These are phyloP conservation scores for Eumeta japonica DNA, from an alignment of 1,140 invertebrate species.

Conservation along the genomic window DNA sequence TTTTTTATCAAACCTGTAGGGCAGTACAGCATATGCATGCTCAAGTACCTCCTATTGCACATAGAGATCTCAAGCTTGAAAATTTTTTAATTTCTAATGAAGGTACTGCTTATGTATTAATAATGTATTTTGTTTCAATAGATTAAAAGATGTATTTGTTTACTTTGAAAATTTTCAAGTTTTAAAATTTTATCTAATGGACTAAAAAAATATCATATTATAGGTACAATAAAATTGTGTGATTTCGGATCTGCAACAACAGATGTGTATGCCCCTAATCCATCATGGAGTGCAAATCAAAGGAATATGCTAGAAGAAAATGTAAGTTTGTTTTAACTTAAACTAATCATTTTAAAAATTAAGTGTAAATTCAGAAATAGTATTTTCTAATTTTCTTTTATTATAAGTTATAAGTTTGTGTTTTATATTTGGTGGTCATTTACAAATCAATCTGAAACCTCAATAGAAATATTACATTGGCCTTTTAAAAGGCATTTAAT, in stretches of 20 bases:
- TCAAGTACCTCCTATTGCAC: constrained; percentile 84
- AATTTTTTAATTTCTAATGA: constrained; percentile 63
- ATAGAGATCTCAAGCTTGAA: constrained; percentile 88
- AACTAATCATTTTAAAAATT: too few species aligned
- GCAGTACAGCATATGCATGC: constrained; percentile 93
- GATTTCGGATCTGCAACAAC: constrained; percentile 97
- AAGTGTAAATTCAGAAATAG: too few species aligned
- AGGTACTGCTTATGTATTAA: constrained; percentile 29
- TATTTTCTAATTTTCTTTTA: not conserved
- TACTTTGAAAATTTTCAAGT: not conserved
- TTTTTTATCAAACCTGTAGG: constrained; percentile 89
- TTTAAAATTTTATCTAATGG: constrained; percentile 1
- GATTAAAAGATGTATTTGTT: constrained; percentile 9
- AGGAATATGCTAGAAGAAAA: constrained; percentile 92
- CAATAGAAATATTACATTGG: too few species aligned
- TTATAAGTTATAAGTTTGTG: not conserved
- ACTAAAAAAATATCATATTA: constrained; percentile 11
- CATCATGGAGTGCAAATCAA: constrained; percentile 89
- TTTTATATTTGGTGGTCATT: too few species aligned
- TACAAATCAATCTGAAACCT: too few species aligned
- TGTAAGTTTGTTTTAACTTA: constrained; percentile 56
- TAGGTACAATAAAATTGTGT: constrained; percentile 90
- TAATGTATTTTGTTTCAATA: not conserved
- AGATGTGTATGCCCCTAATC: constrained; percentile 78
- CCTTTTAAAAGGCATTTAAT: too few species aligned